Base-by-base conservation (phyloP, 2,113 vertebrate genomes). In the Pseudorasbora parva region DNA sequence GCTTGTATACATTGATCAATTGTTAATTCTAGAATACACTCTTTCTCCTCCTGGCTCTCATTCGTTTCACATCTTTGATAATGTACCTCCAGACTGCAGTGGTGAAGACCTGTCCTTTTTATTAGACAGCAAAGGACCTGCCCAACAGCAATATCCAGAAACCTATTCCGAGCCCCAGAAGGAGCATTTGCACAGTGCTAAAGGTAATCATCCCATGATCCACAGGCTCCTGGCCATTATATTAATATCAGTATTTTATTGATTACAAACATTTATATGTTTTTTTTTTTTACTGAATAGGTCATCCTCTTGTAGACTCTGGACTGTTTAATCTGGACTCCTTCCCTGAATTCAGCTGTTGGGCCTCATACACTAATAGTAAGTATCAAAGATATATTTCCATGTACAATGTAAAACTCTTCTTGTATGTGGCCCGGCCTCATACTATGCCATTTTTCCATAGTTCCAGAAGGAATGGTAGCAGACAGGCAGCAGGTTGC, bases 91-190 rank as follows among this genome's bases (percentile, higher is more conserved):
- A 95, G 94, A 95, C 90, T 92, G 86, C 89, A 89, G 86, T 93
- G 93, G 93, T 91, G 94, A 95, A 94, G 94, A 95, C 88, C 93
- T 94, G 90, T 95, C 94, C 91, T 94, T 95, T 92, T 90, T 94
- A 88, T 94, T 94, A 93, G 94, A 95, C 91, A 92, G 91, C 82
- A 94, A 92, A 92, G 78, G 43, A 19, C 72, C 88, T 0, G 86
- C 72, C 78, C 93, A 92, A 82, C 89, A 91, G 88, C 92, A 91
- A 83, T 93, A 87, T 21, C 59, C 45, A 21, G 92, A 94, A 9
- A 84, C 86, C n/a, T 93, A 88, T 74, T 47, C 80, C 0, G 91
- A 93, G 60, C 86, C 87, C 0, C 89, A 87, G 0, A 95, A 94
- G 78, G 84, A 89, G 12, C 84, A 83, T 64, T 27, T 88, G n/a